phyloP scores from a whole-genome alignment of 2,888 invertebrate genomes.

The Heteropelma amictum region DNA sequence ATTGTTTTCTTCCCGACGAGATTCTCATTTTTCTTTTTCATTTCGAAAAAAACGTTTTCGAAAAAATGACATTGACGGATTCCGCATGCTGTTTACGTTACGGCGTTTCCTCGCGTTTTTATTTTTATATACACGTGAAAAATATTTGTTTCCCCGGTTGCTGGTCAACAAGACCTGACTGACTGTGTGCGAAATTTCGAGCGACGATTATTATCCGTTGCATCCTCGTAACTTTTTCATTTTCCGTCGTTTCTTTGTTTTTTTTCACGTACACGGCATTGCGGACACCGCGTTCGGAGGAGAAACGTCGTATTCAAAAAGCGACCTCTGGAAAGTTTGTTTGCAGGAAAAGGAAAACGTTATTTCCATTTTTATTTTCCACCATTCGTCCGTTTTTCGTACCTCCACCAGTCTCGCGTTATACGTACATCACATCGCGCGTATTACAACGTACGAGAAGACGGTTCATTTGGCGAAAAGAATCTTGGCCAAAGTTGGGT shows the following conservation, averaged over 20 bases:
- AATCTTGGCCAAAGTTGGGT: too few species aligned
- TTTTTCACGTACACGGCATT: conserved; percentile 11
- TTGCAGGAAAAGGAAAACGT: conserved; percentile 36
- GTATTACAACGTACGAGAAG: too few species aligned
- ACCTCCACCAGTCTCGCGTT: background rate
- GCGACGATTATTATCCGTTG: conserved; percentile 43
- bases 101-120: background rate
- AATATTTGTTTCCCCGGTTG: conserved; percentile 31
- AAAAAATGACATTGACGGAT: too few species aligned
- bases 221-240: background rate
- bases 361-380: conserved; percentile 45
- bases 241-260: background rate
- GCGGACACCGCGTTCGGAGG: conserved; percentile 9
- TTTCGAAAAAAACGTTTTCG: too few species aligned
- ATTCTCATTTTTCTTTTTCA: too few species aligned
- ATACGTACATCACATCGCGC: background rate
- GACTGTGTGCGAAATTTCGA: conserved; percentile 37
- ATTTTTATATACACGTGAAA: conserved; percentile 22
- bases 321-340: conserved; percentile 24
- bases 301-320: conserved; percentile 23
- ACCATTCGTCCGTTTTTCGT: conserved; percentile 4
- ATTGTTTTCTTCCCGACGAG: too few species aligned
- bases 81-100: too few species aligned
- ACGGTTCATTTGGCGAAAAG: too few species aligned
- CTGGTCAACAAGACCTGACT: background rate